Evolutionary conservation across 1,140 invertebrate species (phyloP).

Genomic region (Zophobas morio): DNA sequence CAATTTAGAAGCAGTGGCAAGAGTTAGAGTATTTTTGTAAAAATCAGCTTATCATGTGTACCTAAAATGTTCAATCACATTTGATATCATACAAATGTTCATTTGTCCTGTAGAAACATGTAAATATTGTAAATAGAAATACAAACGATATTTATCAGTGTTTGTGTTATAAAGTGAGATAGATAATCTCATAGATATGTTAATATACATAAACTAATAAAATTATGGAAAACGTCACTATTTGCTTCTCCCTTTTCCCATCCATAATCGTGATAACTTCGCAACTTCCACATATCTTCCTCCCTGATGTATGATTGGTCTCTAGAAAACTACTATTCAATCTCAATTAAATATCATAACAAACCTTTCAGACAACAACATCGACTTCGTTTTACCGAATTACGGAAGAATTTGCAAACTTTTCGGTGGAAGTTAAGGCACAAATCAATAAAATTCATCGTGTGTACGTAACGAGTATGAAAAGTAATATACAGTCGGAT

Average conservation of each 20-base stretch:
- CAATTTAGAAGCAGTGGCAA: constrained; percentile 59
- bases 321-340: no score
- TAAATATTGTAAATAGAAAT: constrained; percentile 53
- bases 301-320: no score
- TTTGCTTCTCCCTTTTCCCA: neutral
- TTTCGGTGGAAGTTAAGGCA: no score
- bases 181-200: constrained; percentile 28
- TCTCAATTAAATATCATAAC: no score
- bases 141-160: constrained; percentile 41
- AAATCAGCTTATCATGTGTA: constrained; percentile 54
- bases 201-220: constrained; percentile 28
- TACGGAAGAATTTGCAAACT: no score
- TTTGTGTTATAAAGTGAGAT: constrained; percentile 39
- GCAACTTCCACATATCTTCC: no score
- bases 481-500: no score
- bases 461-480: no score
- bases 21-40: constrained; percentile 61
- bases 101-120: constrained; percentile 47
- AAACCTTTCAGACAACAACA: no score
- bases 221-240: neutral
- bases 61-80: constrained; percentile 53
- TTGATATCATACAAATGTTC: constrained; percentile 53
- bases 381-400: no score
- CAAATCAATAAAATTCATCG: no score
- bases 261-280: no score